Percentiles rank a stretch among this genome's conserved stretches.
Conservation (phyloP, 2,888 invertebrate genomes). For the Myopa testacea region DNA sequence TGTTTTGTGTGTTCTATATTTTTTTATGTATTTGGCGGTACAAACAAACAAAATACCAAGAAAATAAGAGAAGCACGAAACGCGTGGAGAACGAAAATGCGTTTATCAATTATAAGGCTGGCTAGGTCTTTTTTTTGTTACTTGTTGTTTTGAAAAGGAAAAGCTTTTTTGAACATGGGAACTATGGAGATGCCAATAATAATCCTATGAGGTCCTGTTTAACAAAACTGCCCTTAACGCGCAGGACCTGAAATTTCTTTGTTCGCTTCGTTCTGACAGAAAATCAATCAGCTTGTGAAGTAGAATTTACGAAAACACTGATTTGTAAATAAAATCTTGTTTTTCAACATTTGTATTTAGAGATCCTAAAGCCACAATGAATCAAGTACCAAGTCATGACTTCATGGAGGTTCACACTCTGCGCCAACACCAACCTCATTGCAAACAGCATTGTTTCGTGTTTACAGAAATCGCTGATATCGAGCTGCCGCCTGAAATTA, state of each 20-base stretch:
- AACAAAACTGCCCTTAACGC: slow-evolving; percentile 23
- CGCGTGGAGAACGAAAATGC: no score
- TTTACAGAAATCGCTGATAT: slow-evolving; percentile 69
- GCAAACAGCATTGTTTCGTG: slow-evolving; percentile 68
- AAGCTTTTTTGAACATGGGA: no score
- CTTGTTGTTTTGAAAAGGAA: no score
- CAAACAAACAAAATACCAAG: no score
- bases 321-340: slow-evolving; percentile 29
- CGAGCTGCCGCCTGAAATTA: slow-evolving; percentile 67
- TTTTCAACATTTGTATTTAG: not conserved
- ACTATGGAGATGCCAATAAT: no score
- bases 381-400: slow-evolving; percentile 66
- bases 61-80: no score
- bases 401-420: slow-evolving; percentile 67
- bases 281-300: slow-evolving; percentile 44
- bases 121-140: no score
- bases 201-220: not conserved
- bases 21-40: no score
- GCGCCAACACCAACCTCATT: slow-evolving; percentile 60
- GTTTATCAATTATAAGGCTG: no score
- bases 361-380: slow-evolving; percentile 54
- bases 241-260: slow-evolving; percentile 37
- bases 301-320: slow-evolving; percentile 18
- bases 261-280: slow-evolving; percentile 6
- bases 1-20: no score